Evolutionary conservation across 2,797 vertebrate species (phyloP).

Genomic region (Orestias chungarensis): DNA sequence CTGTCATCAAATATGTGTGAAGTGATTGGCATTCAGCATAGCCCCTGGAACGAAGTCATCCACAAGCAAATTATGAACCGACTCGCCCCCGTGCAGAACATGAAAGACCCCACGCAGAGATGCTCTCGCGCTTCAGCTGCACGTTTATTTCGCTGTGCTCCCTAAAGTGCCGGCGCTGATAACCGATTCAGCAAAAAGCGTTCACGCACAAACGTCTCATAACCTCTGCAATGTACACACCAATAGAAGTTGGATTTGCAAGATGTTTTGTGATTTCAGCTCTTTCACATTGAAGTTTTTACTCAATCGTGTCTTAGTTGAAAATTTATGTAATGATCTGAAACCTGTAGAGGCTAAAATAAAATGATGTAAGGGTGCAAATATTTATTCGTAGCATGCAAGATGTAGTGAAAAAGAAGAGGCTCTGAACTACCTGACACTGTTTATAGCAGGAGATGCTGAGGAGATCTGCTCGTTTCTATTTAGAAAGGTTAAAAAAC

Average conservation of each 20-base stretch:
- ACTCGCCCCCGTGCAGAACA: constrained; percentile 9
- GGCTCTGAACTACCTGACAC: not conserved
- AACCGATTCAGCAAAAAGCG: constrained; percentile 19
- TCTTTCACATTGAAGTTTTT: too few species aligned
- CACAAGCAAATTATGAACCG: constrained; percentile 36
- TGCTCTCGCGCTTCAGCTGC: constrained; percentile 31
- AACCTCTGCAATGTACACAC: not conserved
- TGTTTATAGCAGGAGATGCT: constrained; percentile 8
- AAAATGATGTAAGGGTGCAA: not conserved
- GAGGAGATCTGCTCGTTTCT: constrained; percentile 5
- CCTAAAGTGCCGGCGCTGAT: constrained; percentile 51
- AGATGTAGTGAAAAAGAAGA: not conserved
- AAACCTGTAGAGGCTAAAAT: too few species aligned
- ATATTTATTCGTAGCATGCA: not conserved
- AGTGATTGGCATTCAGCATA: constrained; percentile 2
- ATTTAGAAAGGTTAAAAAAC: not conserved
- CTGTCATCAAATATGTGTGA: constrained; percentile 1
- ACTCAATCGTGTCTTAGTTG: too few species aligned
- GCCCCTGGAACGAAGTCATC: not conserved
- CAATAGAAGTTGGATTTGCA: too few species aligned
- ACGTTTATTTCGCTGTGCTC: constrained; percentile 45
- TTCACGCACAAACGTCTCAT: constrained; percentile 51
- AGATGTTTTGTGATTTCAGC: too few species aligned
- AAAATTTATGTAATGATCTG: too few species aligned
- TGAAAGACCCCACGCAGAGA: constrained; percentile 23